Base-by-base conservation (phyloP, 2,113 vertebrate species). In the Steatornis caripensis region DNA sequence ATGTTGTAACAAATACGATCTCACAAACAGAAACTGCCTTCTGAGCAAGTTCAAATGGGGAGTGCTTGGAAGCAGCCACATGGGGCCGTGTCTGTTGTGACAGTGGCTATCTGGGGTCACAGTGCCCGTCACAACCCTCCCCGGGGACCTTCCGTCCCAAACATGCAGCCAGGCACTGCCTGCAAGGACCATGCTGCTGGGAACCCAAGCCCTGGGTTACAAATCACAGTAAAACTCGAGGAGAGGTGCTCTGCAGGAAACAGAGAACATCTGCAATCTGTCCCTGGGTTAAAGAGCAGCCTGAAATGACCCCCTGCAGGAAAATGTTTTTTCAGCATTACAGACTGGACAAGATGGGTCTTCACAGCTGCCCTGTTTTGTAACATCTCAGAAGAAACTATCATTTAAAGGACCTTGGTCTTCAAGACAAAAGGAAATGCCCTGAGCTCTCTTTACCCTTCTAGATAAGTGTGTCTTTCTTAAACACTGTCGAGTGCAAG, bases 111-210 rank as follows among this genome's bases (percentile, higher is more conserved):
- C 30, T 3, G 65, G 84, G 89, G 51, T 82, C 92, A 78, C 58
- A 23, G 72, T 0, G 1, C 49, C 27, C 1, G 5, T 4, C 41
- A 23, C 22, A 46, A 7, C 17, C 51, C 45, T 18, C 23, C 24
- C 27, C 34, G 0, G 4, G 69, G 69, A 48, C 7, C 29, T 51
- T 64, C 62, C 5, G 7, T 30, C 91, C 87, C 69, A 29, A 58
- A 70, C 10, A 7, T 2, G 1, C 23, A 18, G 79, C 45, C 64
- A 41, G 61, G 68, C 21, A 1, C 43, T 57, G 57, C 51, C 79
- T 74, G 81, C 53, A 10, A 5, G 41, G 64, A 24, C 9, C 0
- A 2, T 8, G 72, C 29, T 55, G 79, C 79, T 1, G 7, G 34
- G 43, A 80, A 36, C 45, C 30, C 5, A 20, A 34, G 29, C 53